phyloP scores from a whole-genome alignment of 2,797 vertebrate species.

The Mastacembelus armatus region DNA sequence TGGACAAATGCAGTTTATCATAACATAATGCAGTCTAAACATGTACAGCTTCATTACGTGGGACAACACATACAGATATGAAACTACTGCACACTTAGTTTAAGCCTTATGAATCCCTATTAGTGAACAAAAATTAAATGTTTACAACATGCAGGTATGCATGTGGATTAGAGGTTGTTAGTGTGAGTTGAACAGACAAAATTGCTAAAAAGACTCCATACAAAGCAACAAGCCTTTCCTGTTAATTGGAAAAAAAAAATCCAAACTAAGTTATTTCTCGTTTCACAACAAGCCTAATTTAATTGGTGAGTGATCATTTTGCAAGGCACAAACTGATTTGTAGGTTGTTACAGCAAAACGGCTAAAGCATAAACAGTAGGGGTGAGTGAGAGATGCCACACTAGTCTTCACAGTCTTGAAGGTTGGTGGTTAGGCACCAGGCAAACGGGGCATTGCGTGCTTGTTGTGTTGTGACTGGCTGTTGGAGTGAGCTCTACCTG shows the following conservation, averaged over 20 bases:
- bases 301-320: conserved; percentile 47
- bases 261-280: background rate
- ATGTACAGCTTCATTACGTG: too few relatives aligned
- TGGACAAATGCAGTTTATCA: background rate
- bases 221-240: conserved; percentile 46
- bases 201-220: too few relatives aligned
- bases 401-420: conserved; percentile 32
- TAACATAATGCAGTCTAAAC: too few relatives aligned
- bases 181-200: conserved; percentile 55
- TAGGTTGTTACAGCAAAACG: conserved; percentile 57
- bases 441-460: conserved; percentile 69
- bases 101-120: background rate
- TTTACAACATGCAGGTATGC: conserved; percentile 67
- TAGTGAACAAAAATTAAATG: conserved; percentile 2
- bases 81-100: too few relatives aligned
- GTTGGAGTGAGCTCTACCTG: conserved; percentile 87
- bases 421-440: conserved; percentile 69
- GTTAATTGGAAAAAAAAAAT: background rate
- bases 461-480: conserved; percentile 60
- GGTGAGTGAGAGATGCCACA: conserved; percentile 64
- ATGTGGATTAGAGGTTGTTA: conserved; percentile 63
- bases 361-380: conserved; percentile 44
- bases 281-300: conserved; percentile 39
- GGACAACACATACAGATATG: background rate
- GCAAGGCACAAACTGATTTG: conserved; percentile 59